These are phyloP conservation scores for Agriopis marginaria DNA, from an alignment of 2,888 invertebrate genomes.

Conservation along the genomic window DNA sequence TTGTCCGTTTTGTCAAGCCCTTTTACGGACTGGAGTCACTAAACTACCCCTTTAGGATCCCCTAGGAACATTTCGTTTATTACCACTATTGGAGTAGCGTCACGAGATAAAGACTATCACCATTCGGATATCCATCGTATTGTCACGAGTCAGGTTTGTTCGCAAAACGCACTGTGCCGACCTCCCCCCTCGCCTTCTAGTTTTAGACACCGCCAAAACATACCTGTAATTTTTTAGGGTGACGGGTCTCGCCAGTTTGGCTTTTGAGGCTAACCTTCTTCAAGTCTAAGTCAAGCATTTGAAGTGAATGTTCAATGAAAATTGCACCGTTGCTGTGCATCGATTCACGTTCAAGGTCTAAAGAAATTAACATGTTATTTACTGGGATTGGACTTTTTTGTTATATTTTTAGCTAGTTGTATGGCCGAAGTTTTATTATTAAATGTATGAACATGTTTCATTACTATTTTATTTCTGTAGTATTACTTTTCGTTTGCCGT, in stretches of 20 bases:
- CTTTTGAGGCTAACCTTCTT: neutral
- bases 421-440: neutral
- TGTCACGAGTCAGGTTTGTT: too few species aligned
- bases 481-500: neutral
- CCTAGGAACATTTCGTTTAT: neutral
- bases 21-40: too few species aligned
- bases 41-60: too few species aligned
- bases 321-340: neutral
- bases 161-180: too few species aligned
- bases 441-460: neutral
- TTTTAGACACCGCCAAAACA: neutral
- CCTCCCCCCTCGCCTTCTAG: neutral
- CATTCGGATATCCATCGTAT: too few species aligned
- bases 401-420: neutral
- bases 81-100: neutral
- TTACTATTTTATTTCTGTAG: neutral
- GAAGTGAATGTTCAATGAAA: neutral
- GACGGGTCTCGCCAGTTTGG: neutral
- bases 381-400: neutral
- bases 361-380: neutral
- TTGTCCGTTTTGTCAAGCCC: too few species aligned
- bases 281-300: neutral
- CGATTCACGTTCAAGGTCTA: neutral
- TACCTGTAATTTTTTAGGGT: neutral
- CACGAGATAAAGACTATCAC: neutral